Evolutionary conservation across 2,113 vertebrate genomes (phyloP).

Genomic region (Perca flavescens): DNA sequence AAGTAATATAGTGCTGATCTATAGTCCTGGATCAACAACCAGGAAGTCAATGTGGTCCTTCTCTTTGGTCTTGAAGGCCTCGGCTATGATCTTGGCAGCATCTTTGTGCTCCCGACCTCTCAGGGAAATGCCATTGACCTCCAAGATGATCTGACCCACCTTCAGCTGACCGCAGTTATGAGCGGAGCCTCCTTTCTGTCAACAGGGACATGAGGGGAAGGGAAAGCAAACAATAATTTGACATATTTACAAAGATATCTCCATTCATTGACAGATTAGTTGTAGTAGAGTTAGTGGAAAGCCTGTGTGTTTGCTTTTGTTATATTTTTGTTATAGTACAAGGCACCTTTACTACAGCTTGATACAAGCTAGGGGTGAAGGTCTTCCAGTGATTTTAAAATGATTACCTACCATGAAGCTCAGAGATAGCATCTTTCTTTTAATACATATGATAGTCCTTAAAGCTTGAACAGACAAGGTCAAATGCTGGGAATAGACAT

Average conservation of each 20-base stretch:
- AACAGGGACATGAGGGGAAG: not conserved
- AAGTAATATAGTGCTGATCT: slow-evolving; percentile 32
- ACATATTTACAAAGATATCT: not conserved
- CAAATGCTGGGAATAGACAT: no score
- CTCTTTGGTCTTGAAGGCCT: slow-evolving; percentile 95
- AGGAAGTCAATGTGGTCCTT: slow-evolving; percentile 92
- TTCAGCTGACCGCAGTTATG: slow-evolving; percentile 91
- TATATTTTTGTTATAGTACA: not conserved
- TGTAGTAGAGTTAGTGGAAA: not conserved
- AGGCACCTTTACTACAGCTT: not conserved
- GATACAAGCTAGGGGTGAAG: not conserved
- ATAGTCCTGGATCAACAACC: slow-evolving; percentile 85
- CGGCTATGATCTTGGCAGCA: slow-evolving; percentile 90
- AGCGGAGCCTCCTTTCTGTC: slow-evolving; percentile 91
- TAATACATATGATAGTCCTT: no score
- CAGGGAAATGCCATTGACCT: slow-evolving; percentile 90
- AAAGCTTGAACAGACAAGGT: no score
- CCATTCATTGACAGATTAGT: not conserved
- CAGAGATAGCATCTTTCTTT: no score
- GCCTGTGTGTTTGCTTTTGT: not conserved
- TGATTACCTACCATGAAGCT: not conserved
- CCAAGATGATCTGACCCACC: slow-evolving; percentile 94
- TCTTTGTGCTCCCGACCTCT: slow-evolving; percentile 92
- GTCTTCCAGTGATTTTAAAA: not conserved
- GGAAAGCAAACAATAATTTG: not conserved